These are phyloP conservation scores for Zelostemma sp. DNA, from an alignment of 1,140 invertebrate species.

Conservation along the genomic window DNA sequence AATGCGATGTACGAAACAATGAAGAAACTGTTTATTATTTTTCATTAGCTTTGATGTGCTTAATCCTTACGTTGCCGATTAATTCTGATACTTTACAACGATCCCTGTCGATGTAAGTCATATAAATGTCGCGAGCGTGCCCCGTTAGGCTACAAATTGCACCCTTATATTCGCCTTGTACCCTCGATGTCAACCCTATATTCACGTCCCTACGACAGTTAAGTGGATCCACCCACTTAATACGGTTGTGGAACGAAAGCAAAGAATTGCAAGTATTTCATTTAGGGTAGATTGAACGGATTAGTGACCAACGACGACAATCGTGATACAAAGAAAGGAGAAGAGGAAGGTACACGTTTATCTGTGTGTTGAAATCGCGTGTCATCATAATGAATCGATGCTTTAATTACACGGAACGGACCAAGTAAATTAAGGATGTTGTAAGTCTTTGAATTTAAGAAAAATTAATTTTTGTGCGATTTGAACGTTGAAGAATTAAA, in stretches of 20 bases:
- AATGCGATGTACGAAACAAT: too few relatives aligned
- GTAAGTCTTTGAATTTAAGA: too few relatives aligned
- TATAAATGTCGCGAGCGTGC: conserved; percentile 45
- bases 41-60: not conserved
- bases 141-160: conserved; percentile 45
- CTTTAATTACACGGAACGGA: too few relatives aligned
- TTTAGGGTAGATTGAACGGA: conserved; percentile 64
- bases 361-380: conserved; percentile 15
- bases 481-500: too few relatives aligned
- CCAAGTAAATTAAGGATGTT: too few relatives aligned
- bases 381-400: not conserved
- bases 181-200: conserved; percentile 51
- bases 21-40: too few relatives aligned
- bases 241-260: conserved; percentile 42
- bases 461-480: too few relatives aligned
- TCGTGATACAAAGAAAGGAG: conserved; percentile 34
- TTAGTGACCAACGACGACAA: conserved; percentile 55
- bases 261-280: conserved; percentile 65
- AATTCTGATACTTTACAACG: conserved; percentile 28
- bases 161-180: conserved; percentile 34
- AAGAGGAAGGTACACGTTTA: conserved; percentile 28
- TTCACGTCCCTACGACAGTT: conserved; percentile 48
- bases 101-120: conserved; percentile 26
- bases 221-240: conserved; percentile 52
- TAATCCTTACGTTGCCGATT: conserved; percentile 4